These are phyloP conservation scores for Eptatretus burgeri DNA, from an alignment of 2,113 vertebrate genomes.

Conservation along the genomic window DNA sequence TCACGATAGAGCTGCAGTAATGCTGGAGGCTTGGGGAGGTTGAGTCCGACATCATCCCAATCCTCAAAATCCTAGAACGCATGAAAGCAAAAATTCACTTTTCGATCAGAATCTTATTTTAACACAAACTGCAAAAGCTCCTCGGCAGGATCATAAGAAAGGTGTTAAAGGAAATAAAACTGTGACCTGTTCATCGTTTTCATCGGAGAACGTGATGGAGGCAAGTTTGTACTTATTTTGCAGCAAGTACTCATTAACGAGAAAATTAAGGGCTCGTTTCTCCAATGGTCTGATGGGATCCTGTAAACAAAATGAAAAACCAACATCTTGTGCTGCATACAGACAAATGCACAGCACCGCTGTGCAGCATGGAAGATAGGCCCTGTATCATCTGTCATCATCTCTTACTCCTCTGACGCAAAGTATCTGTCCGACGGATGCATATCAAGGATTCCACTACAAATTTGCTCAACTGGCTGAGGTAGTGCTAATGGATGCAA, in stretches of 20 bases:
- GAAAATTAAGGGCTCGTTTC: constrained; percentile 98
- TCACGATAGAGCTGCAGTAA: constrained; percentile 71
- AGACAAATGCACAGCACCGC: no score
- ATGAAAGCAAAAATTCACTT: background rate
- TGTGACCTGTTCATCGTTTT: constrained; percentile 94
- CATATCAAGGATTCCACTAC: no score
- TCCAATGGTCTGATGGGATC: constrained; percentile 86
- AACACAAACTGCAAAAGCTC: background rate
- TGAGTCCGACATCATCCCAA: constrained; percentile 93
- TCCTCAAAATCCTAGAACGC: constrained; percentile 61
- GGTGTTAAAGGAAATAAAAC: background rate
- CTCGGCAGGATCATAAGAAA: background rate
- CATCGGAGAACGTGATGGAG: constrained; percentile 96
- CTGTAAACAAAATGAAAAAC: constrained; percentile 15
- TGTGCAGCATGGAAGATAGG: no score
- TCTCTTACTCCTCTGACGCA: no score
- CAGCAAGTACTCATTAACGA: constrained; percentile 97
- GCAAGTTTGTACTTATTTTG: constrained; percentile 93
- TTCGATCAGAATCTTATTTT: no score
- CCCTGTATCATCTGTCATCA: no score
- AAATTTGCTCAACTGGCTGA: no score
- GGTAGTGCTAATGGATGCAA: no score
- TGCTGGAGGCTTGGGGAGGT: constrained; percentile 83
- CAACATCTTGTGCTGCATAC: no score
- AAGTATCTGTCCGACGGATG: no score